A percentile compares a stretch with the other conserved stretches of the same genome.
phyloP scores from a whole-genome alignment of 2,888 invertebrate genomes.

The Tethea ocularis region DNA sequence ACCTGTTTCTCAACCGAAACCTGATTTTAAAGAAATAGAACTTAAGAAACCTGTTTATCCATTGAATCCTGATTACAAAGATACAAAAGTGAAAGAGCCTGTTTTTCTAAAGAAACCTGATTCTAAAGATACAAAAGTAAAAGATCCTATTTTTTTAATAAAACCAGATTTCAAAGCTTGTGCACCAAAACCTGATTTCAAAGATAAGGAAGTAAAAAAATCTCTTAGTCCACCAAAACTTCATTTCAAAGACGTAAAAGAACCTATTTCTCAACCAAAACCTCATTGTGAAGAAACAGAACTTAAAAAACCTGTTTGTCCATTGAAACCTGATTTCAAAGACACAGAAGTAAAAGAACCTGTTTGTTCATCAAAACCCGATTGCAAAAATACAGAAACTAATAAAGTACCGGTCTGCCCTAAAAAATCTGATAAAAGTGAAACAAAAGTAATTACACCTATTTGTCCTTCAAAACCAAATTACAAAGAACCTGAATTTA shows the following conservation, averaged over 20 bases:
- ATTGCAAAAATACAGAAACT: neutral
- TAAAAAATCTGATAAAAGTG: neutral
- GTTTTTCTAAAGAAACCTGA: neutral
- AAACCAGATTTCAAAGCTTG: neutral
- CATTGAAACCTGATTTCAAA: neutral
- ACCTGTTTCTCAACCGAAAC: neutral
- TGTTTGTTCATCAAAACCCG: neutral
- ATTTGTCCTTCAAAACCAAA: neutral
- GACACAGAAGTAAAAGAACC: neutral
- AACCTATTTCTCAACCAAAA: neutral
- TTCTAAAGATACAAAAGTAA: neutral
- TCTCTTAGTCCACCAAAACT: conserved; percentile 1
- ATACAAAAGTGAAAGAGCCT: neutral
- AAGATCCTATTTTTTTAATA: neutral
- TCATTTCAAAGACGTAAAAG: neutral
- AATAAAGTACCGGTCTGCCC: neutral
- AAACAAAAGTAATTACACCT: neutral
- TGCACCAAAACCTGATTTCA: conserved; percentile 17
- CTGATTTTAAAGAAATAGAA: neutral
- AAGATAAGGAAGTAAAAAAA: conserved; percentile 6
- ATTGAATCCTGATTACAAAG: neutral
- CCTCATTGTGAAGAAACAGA: neutral
- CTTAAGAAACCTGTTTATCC: neutral
- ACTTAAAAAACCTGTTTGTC: neutral
- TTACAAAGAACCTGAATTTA: neutral